A percentile compares a stretch with the other conserved stretches of the same genome.
Evolutionary conservation across 2,888 invertebrate genomes (phyloP).

Genomic region (Lypha dubia): DNA sequence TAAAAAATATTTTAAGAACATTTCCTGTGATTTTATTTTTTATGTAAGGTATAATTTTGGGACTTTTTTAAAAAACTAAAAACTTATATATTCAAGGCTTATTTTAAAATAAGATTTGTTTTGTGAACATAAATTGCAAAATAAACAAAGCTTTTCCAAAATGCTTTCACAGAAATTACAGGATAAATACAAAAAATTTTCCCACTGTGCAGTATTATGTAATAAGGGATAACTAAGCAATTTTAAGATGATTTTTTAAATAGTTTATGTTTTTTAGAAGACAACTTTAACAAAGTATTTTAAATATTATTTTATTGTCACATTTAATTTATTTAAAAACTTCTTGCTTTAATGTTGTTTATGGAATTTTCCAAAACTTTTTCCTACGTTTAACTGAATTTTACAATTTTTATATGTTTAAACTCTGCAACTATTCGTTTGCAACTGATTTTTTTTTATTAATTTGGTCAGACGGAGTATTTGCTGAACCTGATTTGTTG

Average conservation of each 20-base stretch:
- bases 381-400: constrained; percentile 51
- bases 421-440: constrained; percentile 61
- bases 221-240: constrained; percentile 7
- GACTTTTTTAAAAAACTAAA: too few relatives aligned
- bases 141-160: too few relatives aligned
- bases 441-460: constrained; percentile 60
- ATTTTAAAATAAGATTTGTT: too few relatives aligned
- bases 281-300: not conserved
- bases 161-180: too few relatives aligned
- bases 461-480: constrained; percentile 60
- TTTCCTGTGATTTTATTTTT: too few relatives aligned
- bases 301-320: not conserved
- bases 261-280: not conserved
- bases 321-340: constrained; percentile 21
- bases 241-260: constrained; percentile 10
- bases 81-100: too few relatives aligned
- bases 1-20: too few relatives aligned
- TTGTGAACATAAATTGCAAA: too few relatives aligned
- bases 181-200: not conserved
- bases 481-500: constrained; percentile 54
- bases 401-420: constrained; percentile 53
- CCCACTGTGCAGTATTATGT: constrained; percentile 53
- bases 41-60: too few relatives aligned
- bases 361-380: constrained; percentile 52
- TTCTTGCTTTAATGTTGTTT: constrained; percentile 34